Base-by-base conservation (phyloP, 2,113 vertebrate species). In the Pipa parva region DNA sequence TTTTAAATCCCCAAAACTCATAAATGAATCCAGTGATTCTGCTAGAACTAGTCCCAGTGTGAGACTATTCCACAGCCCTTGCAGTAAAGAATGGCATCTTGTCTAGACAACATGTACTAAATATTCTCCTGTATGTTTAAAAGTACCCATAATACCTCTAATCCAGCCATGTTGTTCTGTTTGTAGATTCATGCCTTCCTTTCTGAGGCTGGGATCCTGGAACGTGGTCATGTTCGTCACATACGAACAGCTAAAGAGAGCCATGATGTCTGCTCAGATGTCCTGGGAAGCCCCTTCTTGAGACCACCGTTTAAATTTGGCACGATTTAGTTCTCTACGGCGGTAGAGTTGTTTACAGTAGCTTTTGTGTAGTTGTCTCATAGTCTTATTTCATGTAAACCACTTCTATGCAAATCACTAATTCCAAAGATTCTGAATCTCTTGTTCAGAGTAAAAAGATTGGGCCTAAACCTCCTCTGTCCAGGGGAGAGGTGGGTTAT, bases 151-250 rank as follows among this genome's bases (percentile, higher is more conserved):
- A 9, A 25, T 2, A 25, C 52, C 12, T 25, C n/a, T 27, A 22
- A n/a, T 8, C 17, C 31, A 7, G 17, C 17, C 5, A 15, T 17
- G 33, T 31, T 8, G n/a, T 58, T 58, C 27, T 36, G 2, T 25
- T 21, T 45, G 2, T 71, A 97, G 97, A 50, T 99, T 97, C 24
- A 78, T 90, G 66, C 95, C 97, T 0, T 97, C 97, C 6, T 98
- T 98, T 78, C 84, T 99, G 63, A 89, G 95, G 0, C 73, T 98
- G 46, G 85, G 94, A 13, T 85, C 91, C 64, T 99, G 97, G 97
- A 99, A 98, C 2, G 91, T 98, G 70, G 89, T 95, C 59, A 98
- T 99, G 97, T 99, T 99, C 25, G 86, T 97, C 29, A 91, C 90
- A 0, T 99, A 95, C 1, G 97, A 99, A 75, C 95, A 98, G 76